These are phyloP conservation scores for Rattus rattus DNA, from an alignment of 2,113 vertebrate genomes.

Conservation along the genomic window DNA sequence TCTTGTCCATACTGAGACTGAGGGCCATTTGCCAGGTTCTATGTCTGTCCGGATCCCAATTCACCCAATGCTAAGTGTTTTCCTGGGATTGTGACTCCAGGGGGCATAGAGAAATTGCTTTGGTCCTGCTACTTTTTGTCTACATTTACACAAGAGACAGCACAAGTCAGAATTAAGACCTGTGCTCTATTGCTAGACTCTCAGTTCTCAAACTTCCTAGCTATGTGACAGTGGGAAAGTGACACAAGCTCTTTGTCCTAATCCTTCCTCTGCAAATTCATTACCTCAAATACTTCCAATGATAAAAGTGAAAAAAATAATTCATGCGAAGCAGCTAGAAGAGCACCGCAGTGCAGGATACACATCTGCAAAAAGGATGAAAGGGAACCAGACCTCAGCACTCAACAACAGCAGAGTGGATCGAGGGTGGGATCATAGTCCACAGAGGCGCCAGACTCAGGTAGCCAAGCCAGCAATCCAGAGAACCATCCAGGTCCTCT, in stretches of 20 bases:
- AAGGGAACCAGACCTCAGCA: not conserved
- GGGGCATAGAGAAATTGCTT: not conserved
- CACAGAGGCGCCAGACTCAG: not conserved
- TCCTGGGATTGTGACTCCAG: not conserved
- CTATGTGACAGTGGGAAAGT: not conserved
- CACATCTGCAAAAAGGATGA: not conserved
- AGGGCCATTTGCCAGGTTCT: not conserved
- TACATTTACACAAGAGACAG: not conserved
- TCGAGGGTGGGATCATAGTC: not conserved
- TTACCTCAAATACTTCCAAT: not conserved
- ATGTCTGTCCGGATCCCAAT: not conserved
- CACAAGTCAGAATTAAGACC: not conserved
- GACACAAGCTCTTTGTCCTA: not conserved
- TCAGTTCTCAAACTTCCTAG: constrained; percentile 13
- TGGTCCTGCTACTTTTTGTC: not conserved
- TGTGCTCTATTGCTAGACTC: not conserved
- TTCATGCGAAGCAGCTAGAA: not conserved
- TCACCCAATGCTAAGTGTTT: not conserved
- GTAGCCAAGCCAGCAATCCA: not conserved
- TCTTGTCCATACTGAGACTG: not conserved
- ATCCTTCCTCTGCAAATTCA: not conserved
- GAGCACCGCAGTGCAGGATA: not conserved
- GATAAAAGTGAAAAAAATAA: constrained; percentile 21
- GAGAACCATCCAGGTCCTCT: not conserved
- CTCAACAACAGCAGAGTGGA: not conserved